Base-by-base conservation (phyloP, 2,797 vertebrate genomes). In the Pteronotus mesoamericanus region DNA sequence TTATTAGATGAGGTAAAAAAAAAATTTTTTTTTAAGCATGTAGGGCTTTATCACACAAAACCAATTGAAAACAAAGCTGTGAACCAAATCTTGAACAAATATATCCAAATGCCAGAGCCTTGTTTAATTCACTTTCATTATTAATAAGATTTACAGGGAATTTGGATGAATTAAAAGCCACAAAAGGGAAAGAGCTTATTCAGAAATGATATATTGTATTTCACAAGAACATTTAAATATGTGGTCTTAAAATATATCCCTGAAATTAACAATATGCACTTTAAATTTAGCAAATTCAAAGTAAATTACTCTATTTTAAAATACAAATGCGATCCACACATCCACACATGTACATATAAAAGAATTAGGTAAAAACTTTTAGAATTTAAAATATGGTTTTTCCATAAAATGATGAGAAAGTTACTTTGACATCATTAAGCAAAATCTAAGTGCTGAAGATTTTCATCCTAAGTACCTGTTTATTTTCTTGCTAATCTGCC, bases 251-350 rank as follows among this genome's bases (percentile, higher is more conserved):
- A 85, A 68, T 69, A 93, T 34, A 37, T 85, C 46, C 42, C 39
- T 71, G n/a, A 57, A n/a, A 78, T 57, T 59, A 83, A 86, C 22
- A 64, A 39, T 48, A 79, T 7, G 80, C 18, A 48, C 8, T n/a
- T 91, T 75, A 86, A 69, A 83, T 59, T 59, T 80, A 80, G 39
- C 44, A 89, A 72, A 32, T 82, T 71, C 66, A 61, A 6, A 90
- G 72, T 61, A 78, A 85, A 86, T 59, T 16, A 44, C 29, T 75
- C 39, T 78, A 66, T 64, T 75, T 93, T 88, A 92, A 93, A 95
- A 91, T 75, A 82, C 1, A 7, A 82, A 84, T 26, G 5, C 15
- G 37, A 34, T 53, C 51, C 24, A 1, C 0, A 97, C 42, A 53
- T 19, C 86, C 7, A 69, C 4, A 19, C 18, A 66, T 32, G 71